Conservation (phyloP, 2,888 invertebrate genomes). For the Clusia tigrina region DNA sequence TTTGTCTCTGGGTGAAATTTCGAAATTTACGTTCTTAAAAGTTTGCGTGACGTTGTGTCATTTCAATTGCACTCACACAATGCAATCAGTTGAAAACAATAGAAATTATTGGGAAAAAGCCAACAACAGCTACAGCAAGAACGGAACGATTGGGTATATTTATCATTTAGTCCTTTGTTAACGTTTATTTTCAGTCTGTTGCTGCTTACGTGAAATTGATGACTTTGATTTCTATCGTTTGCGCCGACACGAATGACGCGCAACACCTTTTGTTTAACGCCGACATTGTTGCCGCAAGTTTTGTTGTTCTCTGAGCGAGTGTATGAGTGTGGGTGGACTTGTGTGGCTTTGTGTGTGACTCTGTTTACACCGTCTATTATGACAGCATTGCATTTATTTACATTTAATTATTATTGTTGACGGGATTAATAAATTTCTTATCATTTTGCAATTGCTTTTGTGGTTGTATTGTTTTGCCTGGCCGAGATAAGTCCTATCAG, state of each 20-base stretch:
- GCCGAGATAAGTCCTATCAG: conserved; percentile 12
- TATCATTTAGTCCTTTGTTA: conserved; percentile 13
- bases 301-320: no score
- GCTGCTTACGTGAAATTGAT: conserved; percentile 22
- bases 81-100: neutral
- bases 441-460: neutral
- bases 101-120: neutral
- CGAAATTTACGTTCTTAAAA: neutral
- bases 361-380: no score
- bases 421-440: conserved; percentile 54
- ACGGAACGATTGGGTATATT: neutral
- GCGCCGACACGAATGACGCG: conserved; percentile 12
- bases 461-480: neutral
- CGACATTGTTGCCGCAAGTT: conserved; percentile 15
- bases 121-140: neutral
- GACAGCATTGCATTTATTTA: conserved; percentile 44
- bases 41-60: conserved; percentile 1
- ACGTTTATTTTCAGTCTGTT: conserved; percentile 5
- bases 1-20: neutral
- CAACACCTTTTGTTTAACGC: conserved; percentile 9
- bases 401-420: conserved; percentile 56
- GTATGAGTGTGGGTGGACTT: no score
- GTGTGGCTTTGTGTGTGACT: no score
- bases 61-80: conserved; percentile 5
- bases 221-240: conserved; percentile 23